Conservation (phyloP, 2,797 vertebrate genomes). For the Rhabdomys pumilio region DNA sequence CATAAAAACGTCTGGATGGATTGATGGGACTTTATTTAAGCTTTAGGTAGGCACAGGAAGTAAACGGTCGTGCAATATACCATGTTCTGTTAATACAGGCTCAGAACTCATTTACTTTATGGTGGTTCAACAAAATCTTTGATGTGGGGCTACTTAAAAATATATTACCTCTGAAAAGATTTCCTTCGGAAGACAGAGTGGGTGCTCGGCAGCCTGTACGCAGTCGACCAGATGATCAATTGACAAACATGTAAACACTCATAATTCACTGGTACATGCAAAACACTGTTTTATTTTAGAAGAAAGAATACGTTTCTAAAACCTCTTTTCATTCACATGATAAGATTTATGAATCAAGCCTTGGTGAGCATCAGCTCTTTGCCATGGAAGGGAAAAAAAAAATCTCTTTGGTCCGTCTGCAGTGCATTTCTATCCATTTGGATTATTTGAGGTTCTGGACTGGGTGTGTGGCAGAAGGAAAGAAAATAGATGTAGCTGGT, state of each 20-base stretch:
- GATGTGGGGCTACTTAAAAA: conserved; percentile 69
- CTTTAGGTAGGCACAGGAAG: conserved; percentile 59
- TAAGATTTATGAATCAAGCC: conserved; percentile 32
- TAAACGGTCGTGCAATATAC: conserved; percentile 3
- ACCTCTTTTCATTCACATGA: conserved; percentile 33
- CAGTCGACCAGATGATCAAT: not conserved
- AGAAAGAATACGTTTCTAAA: conserved; percentile 69
- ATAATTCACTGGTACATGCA: conserved; percentile 67
- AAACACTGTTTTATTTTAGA: conserved; percentile 83
- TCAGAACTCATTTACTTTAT: conserved; percentile 24
- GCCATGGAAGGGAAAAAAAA: not conserved
- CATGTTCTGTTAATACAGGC: conserved; percentile 47
- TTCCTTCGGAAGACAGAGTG: conserved; percentile 27
- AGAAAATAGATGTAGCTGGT: conserved; percentile 11
- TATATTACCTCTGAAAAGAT: conserved; percentile 69
- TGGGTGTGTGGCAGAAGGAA: not conserved
- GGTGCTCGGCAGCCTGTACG: not conserved
- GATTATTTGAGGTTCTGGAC: conserved; percentile 58
- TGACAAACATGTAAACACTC: conserved; percentile 8
- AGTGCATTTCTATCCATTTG: not conserved
- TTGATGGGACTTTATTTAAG: conserved; percentile 75
- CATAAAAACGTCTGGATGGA: conserved; percentile 68
- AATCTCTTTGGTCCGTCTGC: conserved; percentile 35
- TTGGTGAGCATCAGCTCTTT: conserved; percentile 32
- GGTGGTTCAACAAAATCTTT: conserved; percentile 55